Percentiles rank a stretch among this genome's conserved stretches.
Evolutionary conservation across 2,113 vertebrate genomes (phyloP).

Genomic region (Saguinus imperator): DNA sequence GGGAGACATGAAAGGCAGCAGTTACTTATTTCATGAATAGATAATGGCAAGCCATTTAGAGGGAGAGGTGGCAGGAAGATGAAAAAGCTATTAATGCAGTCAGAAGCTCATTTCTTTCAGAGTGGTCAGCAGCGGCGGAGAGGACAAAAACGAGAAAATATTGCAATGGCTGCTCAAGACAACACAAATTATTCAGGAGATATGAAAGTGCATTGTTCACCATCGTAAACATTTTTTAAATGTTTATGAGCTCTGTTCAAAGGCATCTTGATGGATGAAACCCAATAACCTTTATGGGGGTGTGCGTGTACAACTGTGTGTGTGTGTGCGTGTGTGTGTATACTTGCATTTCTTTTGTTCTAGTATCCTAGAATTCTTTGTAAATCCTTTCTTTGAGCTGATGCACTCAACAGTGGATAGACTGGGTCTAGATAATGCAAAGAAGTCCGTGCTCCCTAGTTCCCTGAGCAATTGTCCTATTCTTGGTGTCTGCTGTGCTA

Average conservation of each 20-base stretch:
- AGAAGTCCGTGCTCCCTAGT: neutral
- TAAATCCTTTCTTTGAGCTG: neutral
- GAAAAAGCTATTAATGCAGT: conserved; percentile 65
- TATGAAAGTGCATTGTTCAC: conserved; percentile 62
- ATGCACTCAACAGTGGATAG: neutral
- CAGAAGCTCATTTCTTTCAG: conserved; percentile 56
- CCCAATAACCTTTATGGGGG: conserved; percentile 37
- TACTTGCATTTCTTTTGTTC: neutral
- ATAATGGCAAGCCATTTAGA: conserved; percentile 30
- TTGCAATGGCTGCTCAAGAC: conserved; percentile 18
- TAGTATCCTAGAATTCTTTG: neutral
- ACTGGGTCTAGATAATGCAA: neutral
- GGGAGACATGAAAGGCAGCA: conserved; percentile 39
- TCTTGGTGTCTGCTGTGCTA: neutral
- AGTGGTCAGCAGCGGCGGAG: conserved; percentile 19
- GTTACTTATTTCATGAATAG: conserved; percentile 60
- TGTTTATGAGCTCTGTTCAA: conserved; percentile 71
- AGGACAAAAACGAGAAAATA: conserved; percentile 58
- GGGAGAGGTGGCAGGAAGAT: conserved; percentile 46
- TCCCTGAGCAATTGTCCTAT: neutral
- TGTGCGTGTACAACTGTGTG: neutral
- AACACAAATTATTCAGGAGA: conserved; percentile 64
- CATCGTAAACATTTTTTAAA: conserved; percentile 63
- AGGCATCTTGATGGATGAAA: conserved; percentile 66
- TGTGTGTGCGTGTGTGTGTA: neutral